These are phyloP conservation scores for Tenthredo livida DNA, from an alignment of 2,888 invertebrate species.

Conservation along the genomic window DNA sequence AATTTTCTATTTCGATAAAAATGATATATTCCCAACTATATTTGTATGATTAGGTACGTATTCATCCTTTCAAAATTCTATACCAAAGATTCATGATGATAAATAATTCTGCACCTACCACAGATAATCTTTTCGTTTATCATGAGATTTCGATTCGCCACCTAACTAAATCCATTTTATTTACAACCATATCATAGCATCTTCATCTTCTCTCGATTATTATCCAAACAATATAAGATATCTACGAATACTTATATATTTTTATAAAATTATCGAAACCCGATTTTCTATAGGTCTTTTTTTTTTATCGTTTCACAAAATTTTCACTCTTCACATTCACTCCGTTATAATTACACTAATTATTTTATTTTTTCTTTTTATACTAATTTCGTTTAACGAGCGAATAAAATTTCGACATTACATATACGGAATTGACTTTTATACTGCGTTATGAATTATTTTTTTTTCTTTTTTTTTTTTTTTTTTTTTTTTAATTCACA, in stretches of 20 bases:
- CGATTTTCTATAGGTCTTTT: background rate
- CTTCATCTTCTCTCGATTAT: background rate
- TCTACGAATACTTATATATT: background rate
- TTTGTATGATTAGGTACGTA: too few species aligned
- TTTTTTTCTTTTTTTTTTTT: too few species aligned
- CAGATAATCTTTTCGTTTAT: background rate
- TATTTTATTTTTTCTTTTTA: background rate
- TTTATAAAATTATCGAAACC: background rate
- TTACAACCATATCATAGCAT: background rate
- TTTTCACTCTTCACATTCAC: background rate
- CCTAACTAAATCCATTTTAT: background rate
- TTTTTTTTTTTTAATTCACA: too few species aligned
- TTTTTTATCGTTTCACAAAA: background rate
- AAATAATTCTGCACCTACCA: slow-evolving; percentile 9
- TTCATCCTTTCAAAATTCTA: background rate
- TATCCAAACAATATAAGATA: background rate
- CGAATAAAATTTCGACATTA: background rate
- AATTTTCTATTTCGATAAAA: background rate
- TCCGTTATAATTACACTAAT: background rate
- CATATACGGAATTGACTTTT: background rate
- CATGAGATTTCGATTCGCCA: slow-evolving; percentile 9
- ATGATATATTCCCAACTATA: too few species aligned
- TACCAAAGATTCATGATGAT: background rate
- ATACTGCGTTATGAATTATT: background rate
- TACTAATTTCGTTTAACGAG: background rate